These are phyloP conservation scores for Dermochelys coriacea DNA, from an alignment of 2,797 vertebrate species.

Conservation along the genomic window DNA sequence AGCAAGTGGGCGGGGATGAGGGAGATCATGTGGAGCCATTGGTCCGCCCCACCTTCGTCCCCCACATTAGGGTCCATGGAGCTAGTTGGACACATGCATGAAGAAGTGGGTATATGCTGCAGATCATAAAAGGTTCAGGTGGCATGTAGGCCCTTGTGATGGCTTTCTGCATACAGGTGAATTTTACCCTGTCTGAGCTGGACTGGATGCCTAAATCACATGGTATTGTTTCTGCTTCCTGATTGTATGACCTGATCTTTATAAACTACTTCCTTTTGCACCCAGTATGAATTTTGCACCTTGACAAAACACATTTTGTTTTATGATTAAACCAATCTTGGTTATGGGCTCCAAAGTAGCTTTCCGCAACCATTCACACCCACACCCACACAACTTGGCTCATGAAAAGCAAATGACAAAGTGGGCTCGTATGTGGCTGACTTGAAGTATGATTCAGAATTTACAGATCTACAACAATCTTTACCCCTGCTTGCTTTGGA, in stretches of 20 bases:
- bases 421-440: background rate
- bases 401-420: constrained; percentile 2
- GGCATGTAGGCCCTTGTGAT: background rate
- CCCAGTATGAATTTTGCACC: background rate
- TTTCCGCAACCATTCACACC: background rate
- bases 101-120: background rate
- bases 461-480: background rate
- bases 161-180: background rate
- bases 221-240: background rate
- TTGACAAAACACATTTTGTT: background rate
- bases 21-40: background rate
- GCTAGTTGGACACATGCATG: rapidly evolving
- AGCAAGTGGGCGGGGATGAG: background rate
- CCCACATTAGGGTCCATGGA: rapidly evolving
- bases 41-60: background rate
- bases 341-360: background rate
- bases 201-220: background rate
- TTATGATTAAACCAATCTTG: background rate
- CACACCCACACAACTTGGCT: background rate
- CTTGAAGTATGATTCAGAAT: background rate
- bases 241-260: background rate
- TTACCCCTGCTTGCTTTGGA: background rate
- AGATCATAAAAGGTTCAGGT: background rate
- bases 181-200: background rate
- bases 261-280: background rate